Evolutionary conservation across 2,797 vertebrate species (phyloP), one percentile per base, ranked within the genome.

Genomic region (Phataginus tricuspis): DNA sequence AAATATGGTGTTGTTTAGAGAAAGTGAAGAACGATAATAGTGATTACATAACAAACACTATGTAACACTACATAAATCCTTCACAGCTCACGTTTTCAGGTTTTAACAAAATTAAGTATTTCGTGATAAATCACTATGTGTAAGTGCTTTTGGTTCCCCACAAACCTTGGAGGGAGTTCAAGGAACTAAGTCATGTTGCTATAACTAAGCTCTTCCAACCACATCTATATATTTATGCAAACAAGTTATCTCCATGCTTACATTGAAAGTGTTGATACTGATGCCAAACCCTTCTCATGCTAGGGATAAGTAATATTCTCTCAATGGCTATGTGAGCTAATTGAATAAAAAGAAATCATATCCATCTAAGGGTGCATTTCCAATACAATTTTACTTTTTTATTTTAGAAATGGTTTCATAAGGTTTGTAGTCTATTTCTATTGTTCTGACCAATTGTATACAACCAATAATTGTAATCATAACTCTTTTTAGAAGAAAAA

Each of bases 361-460:
- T 21, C 37, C 11, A 78, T 59, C 14, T 71, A 59, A 93, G 23
- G 71, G 27, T 90, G 7, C 8, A 95, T 91, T 94, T 88, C 18
- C 12, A 91, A 25, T 39, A 29, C 19, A n/a, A 72, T 68, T 91
- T 96, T 95, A 64, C 5, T 4, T 72, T 71, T 92, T 80, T 42
- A 63, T 42, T 82, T 66, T 57, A 83, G 16, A 93, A 95, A 72
- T 95, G 68, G 86, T n/a, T 90, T 83, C 31, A 45, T 39, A 90
- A 79, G 4, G 77, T 84, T 74, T 93, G 1, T 74, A 66, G 68
- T 39, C 4, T 71, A 85, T 18, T 64, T 69, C 64, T 84, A 9
- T 64, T 94, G 4, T 84, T 79, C 31, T 80, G 34, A 92, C 45
- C 15, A 91, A n/a, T 66, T 75, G 7, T 34, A 3, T 77, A 49